Percentiles rank a stretch among this genome's conserved stretches.
Conservation (phyloP, 2,888 invertebrate genomes). For the Megaustenia siamemsis region DNA sequence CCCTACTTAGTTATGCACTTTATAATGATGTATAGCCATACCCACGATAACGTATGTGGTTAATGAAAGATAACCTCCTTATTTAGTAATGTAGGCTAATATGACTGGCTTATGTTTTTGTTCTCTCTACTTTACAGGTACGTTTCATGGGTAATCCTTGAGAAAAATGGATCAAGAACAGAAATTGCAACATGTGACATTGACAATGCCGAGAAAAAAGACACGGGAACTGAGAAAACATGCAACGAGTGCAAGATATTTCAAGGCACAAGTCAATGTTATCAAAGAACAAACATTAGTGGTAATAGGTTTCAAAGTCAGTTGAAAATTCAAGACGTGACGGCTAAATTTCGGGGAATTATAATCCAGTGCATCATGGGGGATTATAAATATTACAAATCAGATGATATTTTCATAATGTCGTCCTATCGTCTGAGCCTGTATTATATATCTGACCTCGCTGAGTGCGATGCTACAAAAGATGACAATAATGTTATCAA, state of each 20-base stretch:
- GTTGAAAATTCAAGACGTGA: background rate
- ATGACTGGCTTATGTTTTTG: background rate
- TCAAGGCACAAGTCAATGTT: background rate
- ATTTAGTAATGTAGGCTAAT: too few relatives aligned
- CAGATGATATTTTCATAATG: background rate
- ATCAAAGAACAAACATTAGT: background rate
- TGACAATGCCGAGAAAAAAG: background rate
- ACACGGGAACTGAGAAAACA: background rate
- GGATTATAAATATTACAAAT: background rate
- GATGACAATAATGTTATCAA: background rate
- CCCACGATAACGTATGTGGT: too few relatives aligned
- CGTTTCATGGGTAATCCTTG: background rate
- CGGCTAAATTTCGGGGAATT: background rate
- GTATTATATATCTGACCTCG: background rate
- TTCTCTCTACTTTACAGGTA: background rate
- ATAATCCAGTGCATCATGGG: slow-evolving; percentile 6
- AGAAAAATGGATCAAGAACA: background rate
- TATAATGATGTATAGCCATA: too few relatives aligned
- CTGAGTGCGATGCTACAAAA: background rate
- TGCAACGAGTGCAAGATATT: background rate
- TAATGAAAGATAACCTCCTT: too few relatives aligned
- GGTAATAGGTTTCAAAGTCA: background rate
- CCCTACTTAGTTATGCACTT: too few relatives aligned
- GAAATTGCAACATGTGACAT: background rate
- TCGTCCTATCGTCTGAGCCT: background rate